These are phyloP conservation scores for Campoletis sonorensis DNA, from an alignment of 1,140 invertebrate species.

Conservation along the genomic window DNA sequence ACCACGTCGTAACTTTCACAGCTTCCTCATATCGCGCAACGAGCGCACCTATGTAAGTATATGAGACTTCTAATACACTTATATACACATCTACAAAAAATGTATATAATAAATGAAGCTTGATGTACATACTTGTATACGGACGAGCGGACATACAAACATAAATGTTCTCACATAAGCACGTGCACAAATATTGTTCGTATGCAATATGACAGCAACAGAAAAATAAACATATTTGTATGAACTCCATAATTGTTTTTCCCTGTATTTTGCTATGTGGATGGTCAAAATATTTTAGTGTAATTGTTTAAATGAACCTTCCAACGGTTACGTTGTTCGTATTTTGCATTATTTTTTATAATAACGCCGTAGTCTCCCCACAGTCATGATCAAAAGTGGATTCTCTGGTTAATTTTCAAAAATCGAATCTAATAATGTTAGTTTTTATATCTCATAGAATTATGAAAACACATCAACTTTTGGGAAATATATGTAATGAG, in stretches of 20 bases:
- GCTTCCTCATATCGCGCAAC: slow-evolving; percentile 44
- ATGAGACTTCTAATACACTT: neutral
- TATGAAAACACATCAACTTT: too few relatives aligned
- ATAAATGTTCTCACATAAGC: slow-evolving; percentile 33
- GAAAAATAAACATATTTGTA: neutral
- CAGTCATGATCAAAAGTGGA: too few relatives aligned
- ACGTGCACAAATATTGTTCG: slow-evolving; percentile 14
- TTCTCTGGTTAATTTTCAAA: too few relatives aligned
- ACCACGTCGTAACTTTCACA: slow-evolving; percentile 30
- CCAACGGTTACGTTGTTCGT: neutral
- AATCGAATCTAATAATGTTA: too few relatives aligned
- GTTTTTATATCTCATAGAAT: too few relatives aligned
- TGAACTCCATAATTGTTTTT: neutral
- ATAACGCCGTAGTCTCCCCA: too few relatives aligned
- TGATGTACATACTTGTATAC: neutral
- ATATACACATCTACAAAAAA: neutral
- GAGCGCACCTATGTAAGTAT: neutral
- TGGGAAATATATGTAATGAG: too few relatives aligned
- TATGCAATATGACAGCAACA: neutral
- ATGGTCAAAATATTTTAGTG: slow-evolving; percentile 11
- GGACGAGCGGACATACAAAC: slow-evolving; percentile 18
- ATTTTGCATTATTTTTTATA: neutral
- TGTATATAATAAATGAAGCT: neutral
- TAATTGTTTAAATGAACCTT: slow-evolving; percentile 19
- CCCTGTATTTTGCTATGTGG: neutral